Base-by-base conservation (phyloP, 2,797 vertebrate species). In the Mus spretus region DNA sequence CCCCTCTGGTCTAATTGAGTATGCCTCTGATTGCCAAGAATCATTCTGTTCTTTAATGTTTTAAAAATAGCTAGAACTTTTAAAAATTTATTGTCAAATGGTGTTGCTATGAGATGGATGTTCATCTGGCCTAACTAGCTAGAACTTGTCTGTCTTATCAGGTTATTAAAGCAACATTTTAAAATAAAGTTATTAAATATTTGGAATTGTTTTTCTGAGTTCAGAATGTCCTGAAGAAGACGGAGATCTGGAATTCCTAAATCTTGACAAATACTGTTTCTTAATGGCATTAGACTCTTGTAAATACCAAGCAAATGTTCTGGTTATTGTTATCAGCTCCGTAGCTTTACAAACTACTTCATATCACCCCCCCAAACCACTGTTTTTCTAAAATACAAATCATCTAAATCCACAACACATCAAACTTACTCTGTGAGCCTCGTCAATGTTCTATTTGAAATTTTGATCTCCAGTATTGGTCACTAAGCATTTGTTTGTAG, bases 191-290 rank as follows among this genome's bases (percentile, higher is more conserved):
- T 89, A 80, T 96, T 95, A 97, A 97, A 93, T 97, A 97, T 91
- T 97, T 97, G 92, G 80, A 92, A 93, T 96, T 98, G 80, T 92
- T 97, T 97, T 90, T 92, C 75, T 31, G 28, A 94, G 93, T 96
- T 95, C 94, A 93, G 31, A 97, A 91, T 96, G 91, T 97, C 89
- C 96, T 75, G 22, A 95, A 89, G 83, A 93, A 37, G 83, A 90
- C 1, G 75, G 65, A 95, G 93, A 93, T 93, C 82, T 44, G 28
- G 55, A 90, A 94, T 89, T 93, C n/a, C 74, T 74, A 93, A 89
- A 78, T 94, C 47, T 74, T 57, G 67, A 86, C 44, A 97, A 77
- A 19, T 2, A 40, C 34, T 67, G 78, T 17, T 57, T 81, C 22
- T 83, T 67, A 74, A 95, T 22, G 72, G 82, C 44, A 47, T 89